Conservation (phyloP, 2,888 invertebrate species). For the Nezara viridula region DNA sequence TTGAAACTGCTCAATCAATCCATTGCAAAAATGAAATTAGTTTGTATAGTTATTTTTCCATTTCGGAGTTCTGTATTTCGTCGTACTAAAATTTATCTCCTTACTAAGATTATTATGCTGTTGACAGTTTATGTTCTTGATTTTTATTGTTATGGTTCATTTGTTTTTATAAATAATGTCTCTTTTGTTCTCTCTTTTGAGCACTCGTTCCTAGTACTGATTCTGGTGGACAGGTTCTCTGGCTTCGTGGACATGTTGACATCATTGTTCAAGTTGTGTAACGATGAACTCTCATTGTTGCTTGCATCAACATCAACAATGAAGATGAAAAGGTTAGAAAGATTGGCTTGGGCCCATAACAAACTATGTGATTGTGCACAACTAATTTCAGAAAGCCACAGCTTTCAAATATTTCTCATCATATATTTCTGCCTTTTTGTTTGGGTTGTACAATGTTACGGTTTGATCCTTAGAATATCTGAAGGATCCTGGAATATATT, state of each 20-base stretch:
- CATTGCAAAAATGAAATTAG: neutral
- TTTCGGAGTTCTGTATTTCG: too few relatives aligned
- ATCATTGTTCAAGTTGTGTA: neutral
- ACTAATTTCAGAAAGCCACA: neutral
- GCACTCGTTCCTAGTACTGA: neutral
- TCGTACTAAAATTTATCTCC: too few relatives aligned
- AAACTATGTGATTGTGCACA: neutral
- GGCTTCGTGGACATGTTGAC: neutral
- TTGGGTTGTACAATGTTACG: neutral
- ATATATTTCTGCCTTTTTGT: neutral
- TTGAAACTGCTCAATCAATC: neutral
- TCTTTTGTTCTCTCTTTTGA: neutral
- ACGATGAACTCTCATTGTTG: neutral
- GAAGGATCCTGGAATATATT: too few relatives aligned
- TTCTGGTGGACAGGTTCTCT: neutral
- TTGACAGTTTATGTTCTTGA: too few relatives aligned
- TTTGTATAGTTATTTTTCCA: neutral
- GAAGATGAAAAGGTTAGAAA: neutral
- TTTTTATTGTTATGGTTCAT: too few relatives aligned
- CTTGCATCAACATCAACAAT: neutral
- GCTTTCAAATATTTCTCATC: neutral
- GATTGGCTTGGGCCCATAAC: neutral
- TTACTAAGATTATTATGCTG: too few relatives aligned
- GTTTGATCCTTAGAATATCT: neutral
- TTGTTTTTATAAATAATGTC: too few relatives aligned